Base-by-base conservation (phyloP, 2,888 invertebrate species). In the Euproctis similis region DNA sequence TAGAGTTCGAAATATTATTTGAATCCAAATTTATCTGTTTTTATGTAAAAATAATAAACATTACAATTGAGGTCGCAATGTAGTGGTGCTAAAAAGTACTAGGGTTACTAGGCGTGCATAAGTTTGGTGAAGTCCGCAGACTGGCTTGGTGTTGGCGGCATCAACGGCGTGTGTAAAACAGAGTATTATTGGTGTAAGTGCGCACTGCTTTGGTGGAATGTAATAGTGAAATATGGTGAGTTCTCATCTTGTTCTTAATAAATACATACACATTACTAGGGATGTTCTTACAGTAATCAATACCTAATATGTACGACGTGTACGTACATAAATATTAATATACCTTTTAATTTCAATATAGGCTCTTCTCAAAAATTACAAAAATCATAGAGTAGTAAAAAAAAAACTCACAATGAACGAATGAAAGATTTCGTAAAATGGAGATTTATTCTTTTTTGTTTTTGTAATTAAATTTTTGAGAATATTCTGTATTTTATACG, bases 201-300 rank as follows among this genome's bases (percentile, higher is more conserved):
- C 66, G 80, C 82, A 84, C 82, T 80, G 82, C 82, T 84, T 84
- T 81, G 82, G 82, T 84, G 81, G 72, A 78, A 75, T 78, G 81
- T 77, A 78, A 78, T 76, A 80, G 76, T 77, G 70, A 70, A 60
- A 70, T 54, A 70, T 68, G 82, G 82, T 84, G 84, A 84, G 82
- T 84, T 81, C 74, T 69, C 77, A 80, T 80, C 70, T 62, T 81
- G 69, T 75, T 76, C 75, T 76, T 73, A 76, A 69, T 73, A 69
- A 65, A 51, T 46, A 44, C 41, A 51, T 53, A 51, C 30, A 31
- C n/a, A n/a, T n/a, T n/a, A n/a, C n/a, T 45, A 49, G 44, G 45
- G 36, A 26, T 36, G 34, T 29, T 48, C n/a, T n/a, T 34, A 25
- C 32, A 30, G 26, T 48, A 34, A 38, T 47, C 28, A 36, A 37